phyloP scores from a whole-genome alignment of 2,113 vertebrate species.

The Myrmecophaga tridactyla region DNA sequence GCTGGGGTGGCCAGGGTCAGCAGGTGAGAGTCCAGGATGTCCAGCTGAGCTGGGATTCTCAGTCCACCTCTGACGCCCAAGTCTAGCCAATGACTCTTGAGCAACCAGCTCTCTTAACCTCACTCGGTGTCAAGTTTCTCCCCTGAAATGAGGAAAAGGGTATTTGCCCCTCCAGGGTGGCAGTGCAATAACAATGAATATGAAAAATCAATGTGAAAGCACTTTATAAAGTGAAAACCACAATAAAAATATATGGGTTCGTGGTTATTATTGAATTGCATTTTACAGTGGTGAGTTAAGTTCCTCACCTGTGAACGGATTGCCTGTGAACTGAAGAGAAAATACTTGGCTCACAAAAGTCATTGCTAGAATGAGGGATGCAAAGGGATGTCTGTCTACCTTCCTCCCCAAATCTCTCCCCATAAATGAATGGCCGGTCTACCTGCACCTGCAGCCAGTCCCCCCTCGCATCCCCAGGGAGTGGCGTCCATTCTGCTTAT shows the following conservation, averaged over 20 bases:
- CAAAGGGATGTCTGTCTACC: neutral
- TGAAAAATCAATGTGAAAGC: slow-evolving; percentile 2
- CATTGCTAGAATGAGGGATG: neutral
- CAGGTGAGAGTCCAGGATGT: too few species aligned
- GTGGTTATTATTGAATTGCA: neutral
- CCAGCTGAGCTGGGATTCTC: neutral
- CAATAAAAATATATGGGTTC: neutral
- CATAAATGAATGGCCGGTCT: neutral
- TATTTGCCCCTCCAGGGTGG: neutral
- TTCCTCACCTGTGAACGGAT: neutral
- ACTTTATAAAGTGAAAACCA: neutral
- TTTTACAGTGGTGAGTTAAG: neutral
- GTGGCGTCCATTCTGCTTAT: neutral
- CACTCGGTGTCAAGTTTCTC: neutral
- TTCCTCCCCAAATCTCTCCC: neutral
- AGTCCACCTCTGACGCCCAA: neutral
- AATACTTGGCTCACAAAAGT: neutral
- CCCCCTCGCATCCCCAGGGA: neutral
- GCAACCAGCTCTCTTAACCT: neutral
- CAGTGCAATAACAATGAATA: neutral
- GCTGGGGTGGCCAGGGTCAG: too few species aligned
- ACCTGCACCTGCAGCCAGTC: neutral
- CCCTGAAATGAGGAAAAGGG: neutral
- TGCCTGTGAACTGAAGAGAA: neutral
- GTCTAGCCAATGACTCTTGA: neutral